Base-by-base conservation (phyloP, 2,797 vertebrate species). In the Kryptolebias ocellatus region DNA sequence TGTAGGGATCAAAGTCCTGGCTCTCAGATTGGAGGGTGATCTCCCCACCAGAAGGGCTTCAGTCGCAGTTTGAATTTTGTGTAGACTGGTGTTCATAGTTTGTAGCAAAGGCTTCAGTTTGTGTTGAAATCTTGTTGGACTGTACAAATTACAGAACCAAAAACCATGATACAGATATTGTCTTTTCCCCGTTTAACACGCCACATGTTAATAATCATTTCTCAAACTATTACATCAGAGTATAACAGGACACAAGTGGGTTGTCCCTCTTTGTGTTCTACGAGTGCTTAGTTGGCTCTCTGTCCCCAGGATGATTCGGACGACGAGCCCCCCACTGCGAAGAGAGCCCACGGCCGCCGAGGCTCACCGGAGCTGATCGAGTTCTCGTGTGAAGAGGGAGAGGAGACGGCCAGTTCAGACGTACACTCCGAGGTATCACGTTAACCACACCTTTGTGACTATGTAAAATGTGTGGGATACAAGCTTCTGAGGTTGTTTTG, bases 361-460 rank as follows among this genome's bases (percentile, higher is more conserved):
- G 93, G 93, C 2, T 74, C 87, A 17, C 16, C 86, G 28, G 92
- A 92, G 5, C 90, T 74, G 42, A 76, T 94, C 2, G 95, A 98
- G 9, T 86, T 94, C 5, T 98, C 95, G 0, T 97, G 96, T 69
- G 97, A 97, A 68, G 96, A 97, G 64, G 94, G 93, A 70, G 95
- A 96, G 60, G 94, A 95, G 66, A 95, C 95, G 0, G 91, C 93
- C 2, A 94, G 92, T 61, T 95, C 96, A 1, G 88, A 94, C 52
- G 94, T 84, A 45, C 79, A 88, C 67, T 55, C 69, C 0, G 86
- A 89, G 83, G 76, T 84, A 74, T 58, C 29, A 6, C 12, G 11
- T 53, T 49, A 15, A 59, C 20, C 20, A 10, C 63, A 56, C 8
- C 54, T 9, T 16, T 42, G 3, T 50, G 51, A 52, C 46, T 55